Evolutionary conservation across 64 coral and sea anemone species (phyloP).

Genomic region (Trachythela sp.): DNA sequence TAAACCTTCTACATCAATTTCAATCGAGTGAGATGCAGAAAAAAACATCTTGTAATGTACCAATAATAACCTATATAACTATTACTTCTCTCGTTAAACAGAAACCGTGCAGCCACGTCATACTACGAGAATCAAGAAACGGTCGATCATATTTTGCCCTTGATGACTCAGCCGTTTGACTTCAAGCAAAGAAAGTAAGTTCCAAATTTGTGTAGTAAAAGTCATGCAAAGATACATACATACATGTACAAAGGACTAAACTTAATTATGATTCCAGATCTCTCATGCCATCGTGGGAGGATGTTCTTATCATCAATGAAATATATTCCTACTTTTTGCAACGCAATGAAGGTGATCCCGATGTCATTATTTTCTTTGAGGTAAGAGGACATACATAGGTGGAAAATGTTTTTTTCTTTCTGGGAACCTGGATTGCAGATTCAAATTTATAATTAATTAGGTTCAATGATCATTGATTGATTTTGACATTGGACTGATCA

Average conservation of each 20-base stretch:
- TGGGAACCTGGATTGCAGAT: too few relatives aligned
- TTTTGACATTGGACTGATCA: too few relatives aligned
- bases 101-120: constrained; percentile 72
- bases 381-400: constrained; percentile 29
- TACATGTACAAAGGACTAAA: not conserved
- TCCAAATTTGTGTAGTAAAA: not conserved
- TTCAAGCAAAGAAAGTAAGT: constrained; percentile 94
- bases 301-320: constrained; percentile 90
- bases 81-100: too few relatives aligned
- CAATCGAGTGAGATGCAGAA: too few relatives aligned
- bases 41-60: too few relatives aligned
- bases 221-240: not conserved
- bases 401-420: not conserved
- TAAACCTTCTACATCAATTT: too few relatives aligned
- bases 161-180: constrained; percentile 98
- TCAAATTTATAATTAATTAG: too few relatives aligned
- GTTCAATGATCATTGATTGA: too few relatives aligned
- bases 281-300: constrained; percentile 86
- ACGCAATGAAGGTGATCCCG: constrained; percentile 69
- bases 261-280: constrained; percentile 41
- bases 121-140: constrained; percentile 78
- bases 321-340: constrained; percentile 78
- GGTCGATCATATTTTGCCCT: constrained; percentile 83
- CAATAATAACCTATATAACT: too few relatives aligned
- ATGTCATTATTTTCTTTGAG: constrained; percentile 93